Evolutionary conservation across 2,113 vertebrate species (phyloP).

Genomic region (Solenodon paradoxus): DNA sequence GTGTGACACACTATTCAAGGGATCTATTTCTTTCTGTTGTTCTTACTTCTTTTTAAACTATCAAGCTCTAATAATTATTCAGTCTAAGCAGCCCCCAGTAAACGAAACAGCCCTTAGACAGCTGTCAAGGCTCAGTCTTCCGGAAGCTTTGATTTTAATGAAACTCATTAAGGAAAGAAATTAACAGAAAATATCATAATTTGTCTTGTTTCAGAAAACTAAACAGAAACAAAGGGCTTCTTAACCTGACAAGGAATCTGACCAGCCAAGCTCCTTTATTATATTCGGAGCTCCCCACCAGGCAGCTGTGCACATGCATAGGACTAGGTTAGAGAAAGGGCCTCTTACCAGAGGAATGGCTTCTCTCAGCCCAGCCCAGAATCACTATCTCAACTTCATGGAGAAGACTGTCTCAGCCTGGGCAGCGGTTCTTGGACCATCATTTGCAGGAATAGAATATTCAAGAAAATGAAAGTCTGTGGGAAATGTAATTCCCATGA

Average conservation of each 20-base stretch:
- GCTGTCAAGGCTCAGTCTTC: constrained; percentile 84
- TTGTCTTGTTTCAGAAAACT: constrained; percentile 85
- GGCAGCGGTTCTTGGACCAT: background rate
- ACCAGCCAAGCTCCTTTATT: constrained; percentile 74
- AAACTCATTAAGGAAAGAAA: constrained; percentile 86
- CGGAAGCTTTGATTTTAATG: constrained; percentile 85
- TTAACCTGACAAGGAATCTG: constrained; percentile 78
- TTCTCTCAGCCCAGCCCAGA: background rate
- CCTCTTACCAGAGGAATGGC: background rate
- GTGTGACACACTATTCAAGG: constrained; percentile 54
- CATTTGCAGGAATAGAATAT: constrained; percentile 54
- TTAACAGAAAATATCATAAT: constrained; percentile 88
- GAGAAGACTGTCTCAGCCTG: background rate
- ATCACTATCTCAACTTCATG: background rate
- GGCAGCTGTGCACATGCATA: constrained; percentile 15
- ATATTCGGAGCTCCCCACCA: background rate
- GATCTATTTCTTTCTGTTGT: constrained; percentile 77
- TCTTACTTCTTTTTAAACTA: constrained; percentile 80
- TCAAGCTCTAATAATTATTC: constrained; percentile 83
- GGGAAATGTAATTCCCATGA: constrained; percentile 64
- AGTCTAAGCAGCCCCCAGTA: constrained; percentile 80
- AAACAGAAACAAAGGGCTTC: constrained; percentile 83
- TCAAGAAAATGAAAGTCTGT: constrained; percentile 70
- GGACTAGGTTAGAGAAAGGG: background rate
- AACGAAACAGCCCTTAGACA: constrained; percentile 84